These are phyloP conservation scores for Acrossocheilus fasciatus DNA, from an alignment of 2,797 vertebrate species.

Conservation along the genomic window DNA sequence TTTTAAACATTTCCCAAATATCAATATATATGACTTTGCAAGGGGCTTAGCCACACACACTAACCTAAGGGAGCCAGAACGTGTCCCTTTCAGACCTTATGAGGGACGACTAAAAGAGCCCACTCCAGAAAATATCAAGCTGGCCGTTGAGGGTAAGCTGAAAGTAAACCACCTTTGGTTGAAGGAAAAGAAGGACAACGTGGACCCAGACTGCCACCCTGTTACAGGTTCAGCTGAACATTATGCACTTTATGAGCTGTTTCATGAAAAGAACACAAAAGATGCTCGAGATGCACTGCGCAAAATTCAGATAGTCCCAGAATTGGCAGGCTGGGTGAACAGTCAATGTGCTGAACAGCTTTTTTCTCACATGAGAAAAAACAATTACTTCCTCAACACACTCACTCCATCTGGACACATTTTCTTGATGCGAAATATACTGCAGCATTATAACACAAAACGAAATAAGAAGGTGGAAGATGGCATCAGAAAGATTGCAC, in stretches of 20 bases:
- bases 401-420: constrained; percentile 2
- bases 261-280: neutral
- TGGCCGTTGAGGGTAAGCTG: neutral
- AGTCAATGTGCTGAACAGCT: constrained; percentile 6
- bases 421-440: constrained; percentile 3
- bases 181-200: constrained; percentile 1
- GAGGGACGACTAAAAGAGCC: constrained; percentile 3
- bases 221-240: constrained; percentile 4
- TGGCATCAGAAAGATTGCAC: constrained; percentile 4
- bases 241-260: neutral
- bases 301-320: constrained; percentile 7
- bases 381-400: constrained; percentile 9
- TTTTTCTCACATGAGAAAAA: constrained; percentile 20
- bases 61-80: no score
- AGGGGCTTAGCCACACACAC: no score
- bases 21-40: neutral
- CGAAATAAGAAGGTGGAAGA: neutral
- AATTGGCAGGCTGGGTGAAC: constrained; percentile 13
- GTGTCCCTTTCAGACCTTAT: constrained; percentile 4
- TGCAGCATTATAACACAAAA: neutral
- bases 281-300: constrained; percentile 3
- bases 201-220: neutral
- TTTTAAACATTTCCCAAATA: neutral
- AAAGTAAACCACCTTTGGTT: constrained; percentile 10
- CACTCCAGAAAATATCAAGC: neutral